A percentile compares a stretch with the other conserved stretches of the same genome.
These are phyloP conservation scores for Parasteatoda lunata DNA, from an alignment of 2,888 invertebrate genomes.

Conservation along the genomic window DNA sequence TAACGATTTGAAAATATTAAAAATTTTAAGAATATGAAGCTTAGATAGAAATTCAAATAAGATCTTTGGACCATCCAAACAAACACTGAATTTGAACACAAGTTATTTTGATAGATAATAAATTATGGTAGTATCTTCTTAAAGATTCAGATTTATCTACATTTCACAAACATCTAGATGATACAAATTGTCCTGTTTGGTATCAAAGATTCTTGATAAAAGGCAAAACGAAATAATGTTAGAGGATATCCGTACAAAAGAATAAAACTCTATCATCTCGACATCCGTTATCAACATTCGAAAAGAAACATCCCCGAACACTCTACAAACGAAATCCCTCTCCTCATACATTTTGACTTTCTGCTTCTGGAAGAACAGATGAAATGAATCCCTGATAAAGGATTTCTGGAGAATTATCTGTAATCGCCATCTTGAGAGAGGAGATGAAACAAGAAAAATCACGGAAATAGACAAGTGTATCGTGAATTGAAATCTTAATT, in stretches of 20 bases:
- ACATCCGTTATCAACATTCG: not conserved
- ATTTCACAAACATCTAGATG: too few relatives aligned
- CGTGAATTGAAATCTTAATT: constrained; percentile 6
- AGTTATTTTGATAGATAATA: too few relatives aligned
- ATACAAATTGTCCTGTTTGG: too few relatives aligned
- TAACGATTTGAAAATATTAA: too few relatives aligned
- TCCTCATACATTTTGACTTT: not conserved
- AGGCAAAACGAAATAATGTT: not conserved
- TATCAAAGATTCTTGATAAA: constrained; percentile 10
- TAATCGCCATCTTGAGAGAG: not conserved
- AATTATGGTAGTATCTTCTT: too few relatives aligned
- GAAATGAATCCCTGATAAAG: constrained; percentile 10
- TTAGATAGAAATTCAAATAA: too few relatives aligned
- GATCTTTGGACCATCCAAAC: too few relatives aligned
- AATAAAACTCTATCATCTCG: not conserved
- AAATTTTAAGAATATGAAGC: too few relatives aligned
- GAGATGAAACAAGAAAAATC: not conserved
- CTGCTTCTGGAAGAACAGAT: not conserved
- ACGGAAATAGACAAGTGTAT: not conserved
- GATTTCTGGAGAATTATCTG: constrained; percentile 7
- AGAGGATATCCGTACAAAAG: not conserved
- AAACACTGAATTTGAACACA: too few relatives aligned
- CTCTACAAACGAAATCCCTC: constrained; percentile 4
- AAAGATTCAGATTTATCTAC: too few relatives aligned
- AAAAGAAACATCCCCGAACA: constrained; percentile 9